These are phyloP conservation scores for Apotomis betuletana DNA, from an alignment of 2,888 invertebrate species.

Conservation along the genomic window DNA sequence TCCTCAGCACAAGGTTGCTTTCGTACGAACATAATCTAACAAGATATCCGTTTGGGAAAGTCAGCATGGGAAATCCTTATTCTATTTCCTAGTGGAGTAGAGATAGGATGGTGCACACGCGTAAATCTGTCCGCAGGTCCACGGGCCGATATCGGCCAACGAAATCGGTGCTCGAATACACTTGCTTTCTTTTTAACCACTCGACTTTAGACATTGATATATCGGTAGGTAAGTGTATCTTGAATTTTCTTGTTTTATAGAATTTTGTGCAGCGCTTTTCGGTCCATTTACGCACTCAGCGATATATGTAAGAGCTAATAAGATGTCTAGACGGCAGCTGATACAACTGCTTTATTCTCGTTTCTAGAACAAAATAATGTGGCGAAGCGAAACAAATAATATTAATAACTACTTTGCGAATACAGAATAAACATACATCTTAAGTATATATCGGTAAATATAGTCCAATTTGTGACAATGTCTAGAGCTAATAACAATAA, in stretches of 20 bases:
- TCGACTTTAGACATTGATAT: slow-evolving; percentile 46
- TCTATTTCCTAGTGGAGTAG: slow-evolving; percentile 37
- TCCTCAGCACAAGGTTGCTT: neutral
- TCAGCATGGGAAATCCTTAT: slow-evolving; percentile 43
- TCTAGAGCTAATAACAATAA: no score
- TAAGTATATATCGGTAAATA: no score
- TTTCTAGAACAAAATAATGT: neutral
- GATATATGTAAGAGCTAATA: neutral
- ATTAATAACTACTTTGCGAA: no score
- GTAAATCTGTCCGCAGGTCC: slow-evolving; percentile 68
- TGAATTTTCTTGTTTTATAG: slow-evolving; percentile 22
- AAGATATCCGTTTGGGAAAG: neutral
- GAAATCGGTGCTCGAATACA: slow-evolving; percentile 49
- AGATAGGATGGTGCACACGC: slow-evolving; percentile 47
- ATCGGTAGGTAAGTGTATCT: slow-evolving; percentile 34
- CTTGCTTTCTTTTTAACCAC: slow-evolving; percentile 49
- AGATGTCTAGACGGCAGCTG: slow-evolving; percentile 7
- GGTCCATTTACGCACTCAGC: neutral
- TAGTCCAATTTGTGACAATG: no score
- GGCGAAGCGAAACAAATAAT: no score
- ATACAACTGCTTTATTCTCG: neutral
- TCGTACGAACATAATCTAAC: neutral
- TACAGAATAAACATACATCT: no score
- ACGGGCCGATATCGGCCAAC: slow-evolving; percentile 47
- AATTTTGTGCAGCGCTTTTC: slow-evolving; percentile 2